These are phyloP conservation scores for Digitonthophagus gazella DNA, from an alignment of 2,888 invertebrate species.

Conservation along the genomic window DNA sequence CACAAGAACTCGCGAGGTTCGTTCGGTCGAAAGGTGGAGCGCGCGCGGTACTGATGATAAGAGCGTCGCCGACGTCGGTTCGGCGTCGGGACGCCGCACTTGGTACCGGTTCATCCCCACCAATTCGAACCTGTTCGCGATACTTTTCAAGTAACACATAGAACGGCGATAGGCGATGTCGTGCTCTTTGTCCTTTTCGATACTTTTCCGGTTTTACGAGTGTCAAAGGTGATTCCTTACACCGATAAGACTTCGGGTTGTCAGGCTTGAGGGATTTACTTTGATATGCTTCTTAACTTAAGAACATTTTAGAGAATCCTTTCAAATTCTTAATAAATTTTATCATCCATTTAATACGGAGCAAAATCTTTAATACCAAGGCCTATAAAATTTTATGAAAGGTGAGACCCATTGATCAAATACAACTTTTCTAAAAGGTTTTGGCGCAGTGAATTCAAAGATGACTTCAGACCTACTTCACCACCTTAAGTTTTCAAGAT, in stretches of 20 bases:
- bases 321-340: too few relatives aligned
- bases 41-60: conserved; percentile 23
- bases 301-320: not conserved
- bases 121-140: not conserved
- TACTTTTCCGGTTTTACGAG: not conserved
- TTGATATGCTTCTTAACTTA: not conserved
- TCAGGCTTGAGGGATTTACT: not conserved
- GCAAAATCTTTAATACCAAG: too few relatives aligned
- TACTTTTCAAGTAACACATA: not conserved
- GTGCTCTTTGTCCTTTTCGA: not conserved
- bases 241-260: not conserved
- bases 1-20: too few relatives aligned
- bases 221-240: not conserved
- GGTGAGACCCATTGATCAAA: too few relatives aligned
- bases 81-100: conserved; percentile 16
- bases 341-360: too few relatives aligned
- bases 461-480: too few relatives aligned
- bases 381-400: too few relatives aligned
- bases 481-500: too few relatives aligned
- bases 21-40: conserved; percentile 13
- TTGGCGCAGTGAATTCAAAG: too few relatives aligned
- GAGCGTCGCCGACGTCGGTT: conserved; percentile 10
- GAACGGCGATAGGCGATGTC: not conserved
- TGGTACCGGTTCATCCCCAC: conserved; percentile 20
- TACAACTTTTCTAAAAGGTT: too few relatives aligned